These are phyloP conservation scores for Aleiodes sp. DNA, from an alignment of 1,140 invertebrate genomes.

Conservation along the genomic window DNA sequence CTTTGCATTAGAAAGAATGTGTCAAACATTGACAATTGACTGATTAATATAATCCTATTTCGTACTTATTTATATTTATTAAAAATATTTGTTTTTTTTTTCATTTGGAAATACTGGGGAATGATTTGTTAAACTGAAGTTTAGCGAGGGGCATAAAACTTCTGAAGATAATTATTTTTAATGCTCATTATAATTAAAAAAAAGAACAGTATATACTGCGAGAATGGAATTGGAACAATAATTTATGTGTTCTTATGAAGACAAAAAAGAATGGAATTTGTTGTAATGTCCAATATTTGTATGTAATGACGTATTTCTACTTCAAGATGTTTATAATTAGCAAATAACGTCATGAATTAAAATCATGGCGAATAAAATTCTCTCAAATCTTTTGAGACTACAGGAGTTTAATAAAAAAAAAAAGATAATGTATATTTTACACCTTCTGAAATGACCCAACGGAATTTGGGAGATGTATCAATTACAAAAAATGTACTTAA, in stretches of 20 bases:
- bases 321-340: slow-evolving; percentile 3
- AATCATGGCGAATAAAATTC: background rate
- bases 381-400: slow-evolving; percentile 7
- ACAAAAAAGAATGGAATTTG: slow-evolving; percentile 22
- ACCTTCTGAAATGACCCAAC: background rate
- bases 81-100: too few species aligned
- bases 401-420: background rate
- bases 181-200: slow-evolving; percentile 16
- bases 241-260: slow-evolving; percentile 29
- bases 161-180: too few species aligned
- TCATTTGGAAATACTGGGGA: slow-evolving; percentile 4
- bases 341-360: background rate
- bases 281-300: slow-evolving; percentile 27
- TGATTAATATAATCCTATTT: slow-evolving; percentile 29
- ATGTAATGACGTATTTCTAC: slow-evolving; percentile 23
- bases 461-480: background rate
- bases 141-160: background rate
- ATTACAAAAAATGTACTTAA: slow-evolving; percentile 14
- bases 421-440: slow-evolving; percentile 7
- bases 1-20: background rate
- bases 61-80: slow-evolving; percentile 22
- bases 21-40: slow-evolving; percentile 20
- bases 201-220: background rate
- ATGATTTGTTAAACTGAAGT: background rate
- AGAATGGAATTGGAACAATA: slow-evolving; percentile 26